A percentile compares a stretch with the other conserved stretches of the same genome.
Conservation (phyloP, 1,140 invertebrate species). For the Euura lappo region DNA sequence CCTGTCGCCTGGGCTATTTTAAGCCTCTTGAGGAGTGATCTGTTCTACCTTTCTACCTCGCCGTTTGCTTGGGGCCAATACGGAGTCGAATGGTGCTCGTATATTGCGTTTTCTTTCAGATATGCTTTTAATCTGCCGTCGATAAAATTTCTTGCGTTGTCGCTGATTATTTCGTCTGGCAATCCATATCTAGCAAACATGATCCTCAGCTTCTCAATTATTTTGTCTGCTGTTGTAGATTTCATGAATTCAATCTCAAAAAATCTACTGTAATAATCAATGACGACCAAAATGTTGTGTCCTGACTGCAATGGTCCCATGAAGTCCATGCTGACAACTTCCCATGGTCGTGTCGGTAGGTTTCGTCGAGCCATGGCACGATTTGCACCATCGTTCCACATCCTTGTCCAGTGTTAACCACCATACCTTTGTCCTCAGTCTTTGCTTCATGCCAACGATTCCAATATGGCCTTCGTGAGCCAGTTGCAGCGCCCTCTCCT, state of each 20-base stretch:
- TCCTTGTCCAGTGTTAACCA: constrained; percentile 61
- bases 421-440: constrained; percentile 61
- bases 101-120: constrained; percentile 24
- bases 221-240: constrained; percentile 20
- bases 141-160: constrained; percentile 27
- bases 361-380: constrained; percentile 44
- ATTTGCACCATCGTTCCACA: constrained; percentile 50
- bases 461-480: constrained; percentile 61
- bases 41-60: constrained; percentile 35
- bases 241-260: constrained; percentile 25
- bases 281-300: constrained; percentile 23
- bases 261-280: constrained; percentile 38
- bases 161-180: constrained; percentile 26
- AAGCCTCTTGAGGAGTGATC: constrained; percentile 30
- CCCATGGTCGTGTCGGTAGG: constrained; percentile 11
- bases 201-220: constrained; percentile 26
- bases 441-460: constrained; percentile 62
- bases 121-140: constrained; percentile 26
- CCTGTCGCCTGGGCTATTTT: constrained; percentile 33
- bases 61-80: constrained; percentile 38
- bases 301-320: constrained; percentile 11
- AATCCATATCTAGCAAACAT: constrained; percentile 34
- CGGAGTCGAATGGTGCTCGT: constrained; percentile 31
- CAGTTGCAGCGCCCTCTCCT: constrained; percentile 34
- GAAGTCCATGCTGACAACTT: constrained; percentile 8